phyloP scores from a whole-genome alignment of 2,888 invertebrate genomes.

The Andrena dorsata region DNA sequence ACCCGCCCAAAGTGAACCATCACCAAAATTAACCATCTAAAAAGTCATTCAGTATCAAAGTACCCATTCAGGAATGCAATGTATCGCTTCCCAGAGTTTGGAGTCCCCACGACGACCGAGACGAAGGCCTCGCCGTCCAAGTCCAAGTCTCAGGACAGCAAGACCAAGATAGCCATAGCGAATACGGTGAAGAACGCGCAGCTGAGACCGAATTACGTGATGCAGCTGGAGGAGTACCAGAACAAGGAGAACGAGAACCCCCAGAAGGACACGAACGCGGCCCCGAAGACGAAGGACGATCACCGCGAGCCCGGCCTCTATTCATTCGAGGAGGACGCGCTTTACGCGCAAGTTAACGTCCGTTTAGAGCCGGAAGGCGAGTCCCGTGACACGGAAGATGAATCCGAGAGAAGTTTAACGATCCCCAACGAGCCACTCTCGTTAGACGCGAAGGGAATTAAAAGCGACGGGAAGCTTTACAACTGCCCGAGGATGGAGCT shows the following conservation, averaged over 20 bases:
- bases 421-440: slow-evolving; percentile 62
- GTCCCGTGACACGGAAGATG: slow-evolving; percentile 82
- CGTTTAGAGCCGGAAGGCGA: slow-evolving; percentile 82
- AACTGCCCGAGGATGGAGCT: slow-evolving; percentile 62
- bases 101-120: slow-evolving; percentile 80
- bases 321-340: slow-evolving; percentile 79
- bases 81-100: slow-evolving; percentile 81
- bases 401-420: slow-evolving; percentile 76
- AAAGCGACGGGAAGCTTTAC: slow-evolving; percentile 66
- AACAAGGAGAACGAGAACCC: slow-evolving; percentile 91
- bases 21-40: no score
- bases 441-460: slow-evolving; percentile 58
- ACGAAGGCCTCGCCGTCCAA: slow-evolving; percentile 76
- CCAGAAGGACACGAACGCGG: slow-evolving; percentile 75
- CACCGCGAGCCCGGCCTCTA: slow-evolving; percentile 73
- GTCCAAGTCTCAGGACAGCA: slow-evolving; percentile 75
- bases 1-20: no score
- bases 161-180: slow-evolving; percentile 80
- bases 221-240: slow-evolving; percentile 87
- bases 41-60: no score
- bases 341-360: slow-evolving; percentile 82
- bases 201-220: slow-evolving; percentile 75
- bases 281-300: slow-evolving; percentile 58
- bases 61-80: not conserved
- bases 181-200: slow-evolving; percentile 74